Conservation (phyloP, 2,797 vertebrate species). For the Syndactyla subalaris region DNA sequence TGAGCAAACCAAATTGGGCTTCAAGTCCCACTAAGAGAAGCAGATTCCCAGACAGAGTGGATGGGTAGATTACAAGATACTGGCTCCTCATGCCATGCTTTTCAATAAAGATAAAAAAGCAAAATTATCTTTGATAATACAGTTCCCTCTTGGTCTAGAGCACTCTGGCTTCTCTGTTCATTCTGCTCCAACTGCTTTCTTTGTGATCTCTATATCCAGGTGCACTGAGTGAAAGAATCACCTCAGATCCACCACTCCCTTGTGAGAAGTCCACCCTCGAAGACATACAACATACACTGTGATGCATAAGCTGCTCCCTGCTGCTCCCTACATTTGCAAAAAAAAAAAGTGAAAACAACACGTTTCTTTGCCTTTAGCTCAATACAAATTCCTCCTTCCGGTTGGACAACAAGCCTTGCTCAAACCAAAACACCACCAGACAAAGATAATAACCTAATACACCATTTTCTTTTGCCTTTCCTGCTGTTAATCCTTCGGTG, state of each 20-base stretch:
- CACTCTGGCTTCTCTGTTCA: background rate
- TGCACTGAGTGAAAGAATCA: fast-evolving
- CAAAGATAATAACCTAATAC: fast-evolving
- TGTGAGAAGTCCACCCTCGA: background rate
- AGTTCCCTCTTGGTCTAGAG: background rate
- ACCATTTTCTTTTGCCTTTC: background rate
- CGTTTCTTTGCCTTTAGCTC: background rate
- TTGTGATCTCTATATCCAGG: background rate
- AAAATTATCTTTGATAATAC: background rate
- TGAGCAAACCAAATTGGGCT: background rate
- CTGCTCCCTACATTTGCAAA: background rate
- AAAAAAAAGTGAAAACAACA: background rate
- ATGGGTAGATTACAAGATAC: background rate
- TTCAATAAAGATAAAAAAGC: background rate
- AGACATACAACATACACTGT: background rate
- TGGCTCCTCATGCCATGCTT: background rate
- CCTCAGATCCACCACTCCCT: background rate
- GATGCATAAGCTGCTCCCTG: background rate
- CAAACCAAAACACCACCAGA: background rate
- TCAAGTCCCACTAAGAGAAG: background rate
- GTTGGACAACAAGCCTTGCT: background rate
- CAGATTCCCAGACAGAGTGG: background rate
- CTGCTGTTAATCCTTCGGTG: background rate
- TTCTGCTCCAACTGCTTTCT: background rate
- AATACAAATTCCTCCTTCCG: background rate